These are phyloP conservation scores for Hypomecis atomaria DNA, from an alignment of 2,888 invertebrate genomes.

Conservation along the genomic window DNA sequence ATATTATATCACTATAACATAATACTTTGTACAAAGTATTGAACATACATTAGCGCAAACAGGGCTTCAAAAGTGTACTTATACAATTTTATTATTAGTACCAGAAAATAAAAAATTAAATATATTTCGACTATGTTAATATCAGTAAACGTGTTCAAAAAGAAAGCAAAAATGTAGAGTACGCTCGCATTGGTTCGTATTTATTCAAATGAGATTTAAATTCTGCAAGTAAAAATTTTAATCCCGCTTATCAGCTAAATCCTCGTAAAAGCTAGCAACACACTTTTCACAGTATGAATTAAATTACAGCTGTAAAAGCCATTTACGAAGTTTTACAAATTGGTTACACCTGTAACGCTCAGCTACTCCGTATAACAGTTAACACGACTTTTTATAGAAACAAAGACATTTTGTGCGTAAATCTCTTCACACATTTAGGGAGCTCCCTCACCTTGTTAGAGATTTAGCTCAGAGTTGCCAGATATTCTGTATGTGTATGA, in stretches of 20 bases:
- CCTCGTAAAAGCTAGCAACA: background rate
- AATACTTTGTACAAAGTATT: too few species aligned
- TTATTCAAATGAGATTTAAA: constrained; percentile 19
- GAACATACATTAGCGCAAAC: too few species aligned
- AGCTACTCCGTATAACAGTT: constrained; percentile 24
- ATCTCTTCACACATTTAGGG: constrained; percentile 56
- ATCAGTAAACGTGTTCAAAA: background rate
- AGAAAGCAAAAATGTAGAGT: background rate
- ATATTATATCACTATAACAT: too few species aligned
- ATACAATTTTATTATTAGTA: too few species aligned
- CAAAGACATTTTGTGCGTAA: constrained; percentile 48
- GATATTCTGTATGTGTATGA: too few species aligned
- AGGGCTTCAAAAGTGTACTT: too few species aligned
- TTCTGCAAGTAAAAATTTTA: constrained; percentile 2
- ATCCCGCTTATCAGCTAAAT: constrained; percentile 5
- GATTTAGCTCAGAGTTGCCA: constrained; percentile 45
- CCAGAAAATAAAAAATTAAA: too few species aligned
- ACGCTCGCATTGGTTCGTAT: constrained; percentile 1
- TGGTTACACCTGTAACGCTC: constrained; percentile 5
- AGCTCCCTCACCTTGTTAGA: constrained; percentile 50
- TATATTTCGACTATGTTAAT: too few species aligned
- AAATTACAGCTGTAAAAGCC: constrained; percentile 1
- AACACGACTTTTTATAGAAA: constrained; percentile 42
- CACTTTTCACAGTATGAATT: constrained; percentile 5
- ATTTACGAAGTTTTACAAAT: background rate